Conservation (phyloP, 1,140 invertebrate genomes). For the Scaptodrosophila lebanonensis region DNA sequence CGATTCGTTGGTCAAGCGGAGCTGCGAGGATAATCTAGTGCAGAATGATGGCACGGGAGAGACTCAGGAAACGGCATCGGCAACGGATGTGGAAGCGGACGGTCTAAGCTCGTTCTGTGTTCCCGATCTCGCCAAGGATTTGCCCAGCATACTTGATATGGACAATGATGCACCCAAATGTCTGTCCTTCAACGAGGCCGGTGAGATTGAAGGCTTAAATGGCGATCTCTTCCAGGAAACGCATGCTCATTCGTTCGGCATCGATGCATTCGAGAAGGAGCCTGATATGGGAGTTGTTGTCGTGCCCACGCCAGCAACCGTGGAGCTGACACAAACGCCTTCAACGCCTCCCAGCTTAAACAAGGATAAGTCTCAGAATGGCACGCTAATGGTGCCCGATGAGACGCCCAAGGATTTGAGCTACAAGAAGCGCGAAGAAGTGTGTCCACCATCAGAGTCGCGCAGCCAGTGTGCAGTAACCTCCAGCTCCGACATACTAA, state of each 20-base stretch:
- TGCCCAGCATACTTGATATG: conserved; percentile 59
- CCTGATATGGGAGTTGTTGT: conserved; percentile 22
- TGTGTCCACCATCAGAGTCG: conserved; percentile 69
- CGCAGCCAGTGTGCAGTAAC: conserved; percentile 71
- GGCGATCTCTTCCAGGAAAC: conserved; percentile 57
- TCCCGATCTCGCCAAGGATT: conserved; percentile 78
- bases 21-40: conserved; percentile 79
- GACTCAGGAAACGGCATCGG: conserved; percentile 39
- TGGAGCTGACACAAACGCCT: conserved; percentile 38
- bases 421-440: conserved; percentile 78
- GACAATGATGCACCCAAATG: conserved; percentile 77
- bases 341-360: conserved; percentile 17
- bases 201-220: conserved; percentile 73
- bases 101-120: conserved; percentile 65
- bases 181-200: conserved; percentile 74
- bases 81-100: background rate
- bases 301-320: conserved; percentile 28
- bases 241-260: conserved; percentile 24
- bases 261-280: conserved; percentile 66
- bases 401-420: conserved; percentile 80
- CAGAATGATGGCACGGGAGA: conserved; percentile 15
- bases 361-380: conserved; percentile 1
- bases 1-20: conserved; percentile 80
- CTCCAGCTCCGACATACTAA: conserved; percentile 62
- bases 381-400: conserved; percentile 50